These are phyloP conservation scores for Sylvilagus bachmani DNA, from an alignment of 2,113 vertebrate species.

Conservation along the genomic window DNA sequence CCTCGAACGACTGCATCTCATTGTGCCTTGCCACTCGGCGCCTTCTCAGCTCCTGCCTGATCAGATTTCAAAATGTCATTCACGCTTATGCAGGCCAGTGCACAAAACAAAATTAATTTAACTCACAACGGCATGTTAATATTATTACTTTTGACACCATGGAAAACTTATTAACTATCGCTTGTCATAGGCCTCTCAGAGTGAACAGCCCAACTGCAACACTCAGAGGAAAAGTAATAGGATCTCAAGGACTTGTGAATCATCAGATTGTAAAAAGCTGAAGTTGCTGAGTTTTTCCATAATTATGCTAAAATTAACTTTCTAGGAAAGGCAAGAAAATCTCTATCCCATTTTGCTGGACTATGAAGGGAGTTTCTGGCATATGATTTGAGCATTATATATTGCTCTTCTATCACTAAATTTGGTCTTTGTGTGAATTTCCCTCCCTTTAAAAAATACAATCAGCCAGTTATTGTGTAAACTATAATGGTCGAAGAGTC, in stretches of 20 bases:
- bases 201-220: conserved; percentile 72
- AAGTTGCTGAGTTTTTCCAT: conserved; percentile 71
- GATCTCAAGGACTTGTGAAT: conserved; percentile 65
- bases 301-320: conserved; percentile 77
- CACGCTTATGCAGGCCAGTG: conserved; percentile 85
- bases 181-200: conserved; percentile 84
- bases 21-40: conserved; percentile 82
- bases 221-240: conserved; percentile 79
- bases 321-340: conserved; percentile 27
- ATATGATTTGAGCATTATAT: background rate
- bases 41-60: conserved; percentile 82
- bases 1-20: conserved; percentile 74
- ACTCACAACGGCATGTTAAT: conserved; percentile 87
- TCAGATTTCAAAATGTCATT: conserved; percentile 88
- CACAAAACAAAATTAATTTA: conserved; percentile 91
- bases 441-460: conserved; percentile 37
- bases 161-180: conserved; percentile 89
- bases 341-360: background rate
- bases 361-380: background rate
- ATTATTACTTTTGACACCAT: conserved; percentile 91
- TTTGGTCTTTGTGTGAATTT: background rate
- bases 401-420: background rate
- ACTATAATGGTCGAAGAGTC: background rate
- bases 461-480: background rate
- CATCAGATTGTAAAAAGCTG: conserved; percentile 75